Percentiles rank a stretch among this genome's conserved stretches.
phyloP scores from a whole-genome alignment of 2,113 vertebrate species.

The Campylorhamphus procurvoides region DNA sequence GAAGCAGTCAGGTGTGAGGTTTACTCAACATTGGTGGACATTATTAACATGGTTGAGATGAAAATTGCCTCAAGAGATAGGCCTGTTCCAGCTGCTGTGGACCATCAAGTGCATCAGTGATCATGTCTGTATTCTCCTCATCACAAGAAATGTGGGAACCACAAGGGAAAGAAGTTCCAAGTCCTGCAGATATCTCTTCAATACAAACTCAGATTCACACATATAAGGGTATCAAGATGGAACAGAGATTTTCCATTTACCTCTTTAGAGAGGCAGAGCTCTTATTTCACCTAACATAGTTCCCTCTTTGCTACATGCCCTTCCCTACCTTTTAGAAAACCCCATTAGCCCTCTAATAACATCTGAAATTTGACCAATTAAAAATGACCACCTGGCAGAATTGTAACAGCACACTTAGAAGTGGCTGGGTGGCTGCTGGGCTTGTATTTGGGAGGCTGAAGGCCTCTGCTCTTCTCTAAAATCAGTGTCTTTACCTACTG shows the following conservation, averaged over 20 bases:
- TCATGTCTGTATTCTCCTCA: not conserved
- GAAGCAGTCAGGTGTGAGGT: not conserved
- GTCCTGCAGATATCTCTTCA: not conserved
- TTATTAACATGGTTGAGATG: fast-evolving
- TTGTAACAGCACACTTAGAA: not conserved
- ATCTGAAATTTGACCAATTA: not conserved
- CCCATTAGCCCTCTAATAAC: not conserved
- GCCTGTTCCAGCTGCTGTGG: not conserved
- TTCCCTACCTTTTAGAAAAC: not conserved
- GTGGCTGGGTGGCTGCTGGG: not conserved
- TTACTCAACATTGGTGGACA: not conserved
- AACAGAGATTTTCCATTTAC: not conserved
- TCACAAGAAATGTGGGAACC: not conserved
- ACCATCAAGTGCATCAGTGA: fast-evolving
- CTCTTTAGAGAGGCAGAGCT: not conserved
- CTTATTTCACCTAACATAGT: not conserved
- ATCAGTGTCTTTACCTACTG: not conserved
- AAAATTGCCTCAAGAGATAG: not conserved
- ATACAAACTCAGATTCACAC: not conserved
- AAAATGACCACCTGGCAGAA: not conserved
- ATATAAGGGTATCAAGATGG: not conserved
- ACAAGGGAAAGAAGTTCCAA: not conserved
- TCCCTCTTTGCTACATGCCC: not conserved
- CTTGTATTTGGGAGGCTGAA: not conserved
- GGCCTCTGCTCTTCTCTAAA: not conserved